These are phyloP conservation scores for Lepilemur septentrionalis DNA, from an alignment of 2,797 vertebrate genomes.

Conservation along the genomic window DNA sequence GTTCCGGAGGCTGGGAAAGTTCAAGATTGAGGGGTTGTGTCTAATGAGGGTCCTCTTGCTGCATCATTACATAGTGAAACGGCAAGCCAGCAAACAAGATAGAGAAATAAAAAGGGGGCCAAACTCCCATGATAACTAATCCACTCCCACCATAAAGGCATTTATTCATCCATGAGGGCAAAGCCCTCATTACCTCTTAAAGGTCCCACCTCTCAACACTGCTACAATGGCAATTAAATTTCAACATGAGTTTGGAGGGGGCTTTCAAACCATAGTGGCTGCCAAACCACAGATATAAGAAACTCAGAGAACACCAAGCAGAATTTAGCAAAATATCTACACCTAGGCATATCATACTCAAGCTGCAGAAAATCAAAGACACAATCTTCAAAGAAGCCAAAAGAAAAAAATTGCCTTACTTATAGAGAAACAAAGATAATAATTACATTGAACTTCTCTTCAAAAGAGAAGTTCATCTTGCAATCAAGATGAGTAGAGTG, in stretches of 20 bases:
- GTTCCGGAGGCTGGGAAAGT: background rate
- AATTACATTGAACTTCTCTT: background rate
- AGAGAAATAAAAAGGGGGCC: background rate
- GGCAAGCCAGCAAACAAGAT: background rate
- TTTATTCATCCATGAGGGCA: background rate
- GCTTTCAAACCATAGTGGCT: background rate
- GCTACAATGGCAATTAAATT: background rate
- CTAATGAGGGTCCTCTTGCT: background rate
- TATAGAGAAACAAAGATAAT: background rate
- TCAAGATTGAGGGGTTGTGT: background rate
- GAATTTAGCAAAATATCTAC: background rate
- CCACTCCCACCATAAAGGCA: background rate
- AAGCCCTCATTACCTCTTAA: background rate
- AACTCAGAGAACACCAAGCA: background rate
- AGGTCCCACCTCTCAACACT: background rate
- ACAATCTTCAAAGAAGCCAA: background rate
- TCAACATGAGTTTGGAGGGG: background rate
- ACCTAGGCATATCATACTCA: background rate
- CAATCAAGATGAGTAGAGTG: background rate
- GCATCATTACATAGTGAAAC: background rate
- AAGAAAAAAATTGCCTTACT: background rate
- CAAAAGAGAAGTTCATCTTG: background rate
- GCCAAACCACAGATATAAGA: background rate
- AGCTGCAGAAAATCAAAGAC: background rate
- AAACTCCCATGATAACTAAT: background rate